Evolutionary conservation across 1,140 invertebrate species (phyloP).

Genomic region (Drosophila serrata): DNA sequence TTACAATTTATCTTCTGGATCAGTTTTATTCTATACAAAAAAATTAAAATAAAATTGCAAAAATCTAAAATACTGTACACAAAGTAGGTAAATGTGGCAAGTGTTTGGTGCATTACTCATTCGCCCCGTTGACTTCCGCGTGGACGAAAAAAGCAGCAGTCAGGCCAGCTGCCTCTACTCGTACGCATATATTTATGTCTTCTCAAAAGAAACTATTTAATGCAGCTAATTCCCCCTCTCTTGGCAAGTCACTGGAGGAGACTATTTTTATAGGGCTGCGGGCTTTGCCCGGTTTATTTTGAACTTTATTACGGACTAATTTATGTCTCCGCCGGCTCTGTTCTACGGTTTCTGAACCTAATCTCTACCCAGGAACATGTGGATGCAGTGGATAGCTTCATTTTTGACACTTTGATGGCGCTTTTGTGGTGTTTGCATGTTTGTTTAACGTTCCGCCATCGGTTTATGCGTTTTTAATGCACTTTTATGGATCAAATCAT

Average conservation of each 20-base stretch:
- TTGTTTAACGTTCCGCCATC: conserved; percentile 32
- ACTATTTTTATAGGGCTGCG: conserved; percentile 67
- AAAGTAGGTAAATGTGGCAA: conserved; percentile 9
- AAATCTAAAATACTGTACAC: neutral
- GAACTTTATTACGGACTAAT: conserved; percentile 74
- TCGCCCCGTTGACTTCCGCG: conserved; percentile 15
- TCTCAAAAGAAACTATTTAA: conserved; percentile 52
- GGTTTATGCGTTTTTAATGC: conserved; percentile 55
- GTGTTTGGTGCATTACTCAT: conserved; percentile 27
- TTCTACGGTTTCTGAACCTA: conserved; percentile 1
- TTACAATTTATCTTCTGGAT: conserved; percentile 1
- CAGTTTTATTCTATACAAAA: neutral
- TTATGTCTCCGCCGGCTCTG: conserved; percentile 55
- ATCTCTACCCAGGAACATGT: conserved; percentile 26
- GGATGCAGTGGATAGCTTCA: conserved; percentile 18
- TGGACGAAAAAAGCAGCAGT: conserved; percentile 3
- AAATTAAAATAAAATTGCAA: neutral
- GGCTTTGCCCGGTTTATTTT: conserved; percentile 56
- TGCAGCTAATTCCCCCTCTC: conserved; percentile 61
- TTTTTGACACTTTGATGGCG: conserved; percentile 62
- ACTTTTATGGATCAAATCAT: conserved; percentile 37
- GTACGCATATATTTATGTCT: conserved; percentile 64
- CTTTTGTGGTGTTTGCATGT: conserved; percentile 35
- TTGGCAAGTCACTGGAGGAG: conserved; percentile 46
- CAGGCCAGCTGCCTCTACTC: conserved; percentile 31